These are phyloP conservation scores for Aurelia sp. DNA, from an alignment of 30 jellyfish, hydroid and myxozoan genomes.

Conservation along the genomic window DNA sequence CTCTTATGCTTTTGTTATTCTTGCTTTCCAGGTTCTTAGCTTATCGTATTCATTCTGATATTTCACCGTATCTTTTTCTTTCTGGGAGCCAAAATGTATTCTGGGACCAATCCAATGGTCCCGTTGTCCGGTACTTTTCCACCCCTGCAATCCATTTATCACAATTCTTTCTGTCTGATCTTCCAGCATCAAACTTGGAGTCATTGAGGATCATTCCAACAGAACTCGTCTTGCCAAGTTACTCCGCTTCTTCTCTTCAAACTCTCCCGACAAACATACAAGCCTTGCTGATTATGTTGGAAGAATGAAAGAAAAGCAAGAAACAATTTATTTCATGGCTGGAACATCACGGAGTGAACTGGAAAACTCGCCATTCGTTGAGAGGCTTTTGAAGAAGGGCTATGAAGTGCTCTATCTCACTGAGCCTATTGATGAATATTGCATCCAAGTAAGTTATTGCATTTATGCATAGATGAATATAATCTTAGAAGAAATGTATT, in stretches of 20 bases:
- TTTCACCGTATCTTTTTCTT: too few species aligned
- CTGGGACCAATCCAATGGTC: too few species aligned
- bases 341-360: constrained; percentile 91
- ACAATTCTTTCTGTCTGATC: neutral
- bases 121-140: too few species aligned
- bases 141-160: too few species aligned
- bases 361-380: constrained; percentile 98
- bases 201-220: constrained; percentile 97
- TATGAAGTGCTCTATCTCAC: constrained; percentile 95
- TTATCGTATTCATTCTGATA: too few species aligned
- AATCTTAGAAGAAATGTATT: too few species aligned
- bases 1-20: too few species aligned
- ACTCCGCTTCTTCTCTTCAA: constrained; percentile 90
- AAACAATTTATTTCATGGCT: constrained; percentile 96
- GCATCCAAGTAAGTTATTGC: constrained; percentile 73
- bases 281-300: constrained; percentile 98
- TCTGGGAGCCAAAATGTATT: too few species aligned
- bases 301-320: constrained; percentile 98
- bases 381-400: constrained; percentile 92
- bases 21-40: too few species aligned
- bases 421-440: constrained; percentile 99
- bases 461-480: neutral
- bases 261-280: constrained; percentile 82
- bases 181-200: constrained; percentile 96
- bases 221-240: constrained; percentile 96